Evolutionary conservation across 37 sponge, comb jelly and placozoan genomes (phyloP), one percentile per base, ranked within the genome.

Genomic region (Corticium candelabrum): DNA sequence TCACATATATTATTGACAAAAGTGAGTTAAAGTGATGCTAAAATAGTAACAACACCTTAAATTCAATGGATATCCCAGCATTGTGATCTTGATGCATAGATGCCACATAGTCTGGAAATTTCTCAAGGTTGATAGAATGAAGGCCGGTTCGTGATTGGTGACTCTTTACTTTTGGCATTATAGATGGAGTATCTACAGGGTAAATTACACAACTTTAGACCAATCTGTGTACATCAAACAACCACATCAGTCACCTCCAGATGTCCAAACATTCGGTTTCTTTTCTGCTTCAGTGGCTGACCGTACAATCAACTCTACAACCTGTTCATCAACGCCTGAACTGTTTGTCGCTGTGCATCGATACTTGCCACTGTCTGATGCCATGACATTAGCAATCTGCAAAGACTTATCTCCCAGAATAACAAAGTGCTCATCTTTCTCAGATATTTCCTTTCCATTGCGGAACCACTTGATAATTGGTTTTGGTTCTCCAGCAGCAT

Each of bases 61-160:
- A 91, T 75, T 85, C 89, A 37, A 39, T 39, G 41, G 87, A 88
- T 79, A 88, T 88, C 1, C 86, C 84, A 11, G 79, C 82, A 77
- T 91, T 86, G 34, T 82, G 83, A 76, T 86, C 73, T 7, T 79
- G 7, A 69, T 91, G 92, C 81, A 88, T 80, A 29, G 69, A 40
- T 30, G 41, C 36, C 7, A 91, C 92, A 74, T 88, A 78, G 0
- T 73, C 68, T 2, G 76, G 38, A 69, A 91, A 91, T 4, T 77
- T 39, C 0, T 39, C 62, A 36, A 83, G 3, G 4, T 67, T 31
- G 4, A 91, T 68, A 30, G 82, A 40, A 38, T 40, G 35, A 31
- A 41, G 34, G 0, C 81, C 62, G n/a, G n/a, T n/a, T n/a, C n/a
- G n/a, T n/a, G n/a, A n/a, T n/a, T n/a, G n/a, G n/a, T n/a, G n/a